phyloP scores from a whole-genome alignment of 2,113 vertebrate genomes.

The Perccottus glenii region DNA sequence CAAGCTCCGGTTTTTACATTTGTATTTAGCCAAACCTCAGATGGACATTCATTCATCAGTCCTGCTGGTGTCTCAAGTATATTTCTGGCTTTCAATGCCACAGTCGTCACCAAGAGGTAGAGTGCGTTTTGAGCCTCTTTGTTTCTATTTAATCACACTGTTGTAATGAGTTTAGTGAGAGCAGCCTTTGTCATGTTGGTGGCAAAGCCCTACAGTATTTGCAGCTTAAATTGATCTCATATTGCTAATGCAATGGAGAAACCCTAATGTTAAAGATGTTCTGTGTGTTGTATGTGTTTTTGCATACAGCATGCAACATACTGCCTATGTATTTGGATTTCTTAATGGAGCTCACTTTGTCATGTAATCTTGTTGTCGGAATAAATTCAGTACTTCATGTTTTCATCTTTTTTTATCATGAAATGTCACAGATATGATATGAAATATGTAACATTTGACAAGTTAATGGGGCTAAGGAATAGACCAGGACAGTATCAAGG shows the following conservation, averaged over 20 bases:
- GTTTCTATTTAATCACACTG: constrained; percentile 52
- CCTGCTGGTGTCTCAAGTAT: constrained; percentile 34
- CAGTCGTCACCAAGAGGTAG: constrained; percentile 52
- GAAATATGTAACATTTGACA: not conserved
- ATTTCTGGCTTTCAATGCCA: constrained; percentile 45
- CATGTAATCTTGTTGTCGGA: constrained; percentile 62
- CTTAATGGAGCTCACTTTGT: constrained; percentile 32
- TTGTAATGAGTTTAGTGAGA: constrained; percentile 49
- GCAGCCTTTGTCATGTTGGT: constrained; percentile 49
- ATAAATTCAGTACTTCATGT: constrained; percentile 68
- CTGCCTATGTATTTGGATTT: constrained; percentile 39
- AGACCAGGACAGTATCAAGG: too few species aligned
- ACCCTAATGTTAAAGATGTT: constrained; percentile 36
- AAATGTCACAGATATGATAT: constrained; percentile 6
- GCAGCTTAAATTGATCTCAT: constrained; percentile 33
- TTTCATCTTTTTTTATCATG: constrained; percentile 42
- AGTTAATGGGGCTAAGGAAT: not conserved
- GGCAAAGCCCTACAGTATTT: constrained; percentile 28
- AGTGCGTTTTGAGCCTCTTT: constrained; percentile 45
- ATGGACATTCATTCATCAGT: constrained; percentile 23
- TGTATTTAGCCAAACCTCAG: constrained; percentile 30
- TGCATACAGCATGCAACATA: constrained; percentile 58
- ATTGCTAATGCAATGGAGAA: constrained; percentile 44
- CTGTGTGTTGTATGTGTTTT: constrained; percentile 65
- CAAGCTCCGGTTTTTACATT: constrained; percentile 16